Evolutionary conservation across 2,113 vertebrate genomes (phyloP).

Genomic region (Oxyura jamaicensis): DNA sequence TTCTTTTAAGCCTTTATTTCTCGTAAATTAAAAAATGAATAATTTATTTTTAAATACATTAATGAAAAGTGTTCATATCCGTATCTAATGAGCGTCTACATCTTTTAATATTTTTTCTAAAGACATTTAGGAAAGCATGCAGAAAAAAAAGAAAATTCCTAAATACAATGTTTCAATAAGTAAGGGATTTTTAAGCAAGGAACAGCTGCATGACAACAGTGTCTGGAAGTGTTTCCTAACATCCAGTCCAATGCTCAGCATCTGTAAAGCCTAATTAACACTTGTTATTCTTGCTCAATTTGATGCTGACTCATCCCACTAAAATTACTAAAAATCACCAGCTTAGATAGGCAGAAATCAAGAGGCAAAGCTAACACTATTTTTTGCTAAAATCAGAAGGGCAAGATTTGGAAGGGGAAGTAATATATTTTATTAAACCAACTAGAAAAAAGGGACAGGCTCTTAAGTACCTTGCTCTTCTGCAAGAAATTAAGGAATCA

Average conservation of each 20-base stretch:
- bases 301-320: not conserved
- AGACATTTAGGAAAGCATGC: not conserved
- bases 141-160: not conserved
- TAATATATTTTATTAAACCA: not conserved
- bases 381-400: not conserved
- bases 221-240: not conserved
- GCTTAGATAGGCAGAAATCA: not conserved
- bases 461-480: not conserved
- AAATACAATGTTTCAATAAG: not conserved
- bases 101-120: not conserved
- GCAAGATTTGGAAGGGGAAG: not conserved
- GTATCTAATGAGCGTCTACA: not conserved
- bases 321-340: conserved; percentile 3
- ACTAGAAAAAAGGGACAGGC: not conserved
- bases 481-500: not conserved
- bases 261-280: not conserved
- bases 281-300: not conserved
- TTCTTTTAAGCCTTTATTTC: not conserved
- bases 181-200: not conserved
- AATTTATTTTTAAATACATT: not conserved
- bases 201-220: not conserved
- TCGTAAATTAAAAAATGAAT: not conserved
- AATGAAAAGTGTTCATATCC: not conserved
- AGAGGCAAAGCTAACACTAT: not conserved
- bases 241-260: not conserved